These are phyloP conservation scores for Centrocercus urophasianus DNA, from an alignment of 2,113 vertebrate genomes.

Conservation along the genomic window DNA sequence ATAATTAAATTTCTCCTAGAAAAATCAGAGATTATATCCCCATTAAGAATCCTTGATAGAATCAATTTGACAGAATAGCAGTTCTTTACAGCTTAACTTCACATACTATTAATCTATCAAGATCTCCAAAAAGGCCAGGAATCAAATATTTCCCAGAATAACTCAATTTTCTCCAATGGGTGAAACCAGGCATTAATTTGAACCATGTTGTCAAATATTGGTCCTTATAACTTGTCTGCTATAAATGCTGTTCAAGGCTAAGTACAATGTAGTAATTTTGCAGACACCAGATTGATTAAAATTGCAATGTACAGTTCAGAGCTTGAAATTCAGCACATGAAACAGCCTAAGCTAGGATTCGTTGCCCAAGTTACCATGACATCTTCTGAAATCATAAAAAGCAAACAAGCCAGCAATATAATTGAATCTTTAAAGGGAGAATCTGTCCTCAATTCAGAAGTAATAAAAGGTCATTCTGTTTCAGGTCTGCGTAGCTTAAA, in stretches of 20 bases:
- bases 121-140: not conserved
- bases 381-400: constrained; percentile 71
- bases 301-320: constrained; percentile 29
- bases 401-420: constrained; percentile 41
- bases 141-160: not conserved
- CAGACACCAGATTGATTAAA: constrained; percentile 22
- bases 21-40: not conserved
- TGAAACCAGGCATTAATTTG: not conserved
- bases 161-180: not conserved
- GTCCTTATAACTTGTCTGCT: not conserved
- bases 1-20: not conserved
- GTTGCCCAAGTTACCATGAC: constrained; percentile 55
- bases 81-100: not conserved
- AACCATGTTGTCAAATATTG: not conserved
- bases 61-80: not conserved
- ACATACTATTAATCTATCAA: not conserved
- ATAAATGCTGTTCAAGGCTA: constrained; percentile 3
- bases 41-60: not conserved
- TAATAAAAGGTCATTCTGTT: constrained; percentile 71
- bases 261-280: constrained; percentile 46
- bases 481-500: constrained; percentile 58
- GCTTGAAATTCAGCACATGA: constrained; percentile 22
- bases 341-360: constrained; percentile 29
- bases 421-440: constrained; percentile 61
- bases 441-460: constrained; percentile 69